These are phyloP conservation scores for Plagodis pulveraria DNA, from an alignment of 2,888 invertebrate genomes.

Conservation along the genomic window DNA sequence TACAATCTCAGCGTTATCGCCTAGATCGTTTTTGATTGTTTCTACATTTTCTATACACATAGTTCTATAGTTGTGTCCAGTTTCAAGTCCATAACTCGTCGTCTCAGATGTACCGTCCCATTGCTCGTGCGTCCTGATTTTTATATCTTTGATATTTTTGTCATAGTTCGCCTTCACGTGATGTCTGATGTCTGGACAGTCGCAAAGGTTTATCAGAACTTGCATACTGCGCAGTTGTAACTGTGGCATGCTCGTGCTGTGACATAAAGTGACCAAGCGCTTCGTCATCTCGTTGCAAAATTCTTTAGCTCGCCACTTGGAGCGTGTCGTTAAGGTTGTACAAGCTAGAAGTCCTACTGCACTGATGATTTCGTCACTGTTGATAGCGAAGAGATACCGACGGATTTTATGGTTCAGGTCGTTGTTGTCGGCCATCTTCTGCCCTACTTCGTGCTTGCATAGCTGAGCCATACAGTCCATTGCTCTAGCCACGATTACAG, in stretches of 20 bases:
- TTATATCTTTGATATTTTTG: conserved; percentile 46
- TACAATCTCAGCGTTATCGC: conserved; percentile 56
- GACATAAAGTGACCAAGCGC: conserved; percentile 54
- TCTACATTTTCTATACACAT: conserved; percentile 66
- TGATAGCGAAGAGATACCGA: conserved; percentile 43
- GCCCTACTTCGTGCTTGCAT: conserved; percentile 69
- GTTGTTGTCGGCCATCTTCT: conserved; percentile 62
- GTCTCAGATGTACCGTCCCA: conserved; percentile 71
- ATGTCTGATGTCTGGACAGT: conserved; percentile 68
- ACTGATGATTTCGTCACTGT: conserved; percentile 59
- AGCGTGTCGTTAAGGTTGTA: conserved; percentile 66
- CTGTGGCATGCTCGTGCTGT: conserved; percentile 54
- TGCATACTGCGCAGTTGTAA: conserved; percentile 66
- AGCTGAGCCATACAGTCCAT: conserved; percentile 73
- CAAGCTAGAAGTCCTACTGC: conserved; percentile 62
- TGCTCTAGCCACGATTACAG: conserved; percentile 56
- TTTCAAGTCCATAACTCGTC: conserved; percentile 57
- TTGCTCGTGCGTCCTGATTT: conserved; percentile 60
- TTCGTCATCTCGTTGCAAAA: conserved; percentile 53
- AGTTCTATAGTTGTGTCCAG: conserved; percentile 69
- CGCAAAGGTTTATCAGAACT: conserved; percentile 71
- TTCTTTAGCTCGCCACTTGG: conserved; percentile 76
- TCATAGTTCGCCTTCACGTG: conserved; percentile 62
- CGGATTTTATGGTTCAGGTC: conserved; percentile 59
- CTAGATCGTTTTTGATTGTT: conserved; percentile 65